phyloP scores from a whole-genome alignment of 2,888 invertebrate genomes.

The Pseudococcus jackbeardsleyi region DNA sequence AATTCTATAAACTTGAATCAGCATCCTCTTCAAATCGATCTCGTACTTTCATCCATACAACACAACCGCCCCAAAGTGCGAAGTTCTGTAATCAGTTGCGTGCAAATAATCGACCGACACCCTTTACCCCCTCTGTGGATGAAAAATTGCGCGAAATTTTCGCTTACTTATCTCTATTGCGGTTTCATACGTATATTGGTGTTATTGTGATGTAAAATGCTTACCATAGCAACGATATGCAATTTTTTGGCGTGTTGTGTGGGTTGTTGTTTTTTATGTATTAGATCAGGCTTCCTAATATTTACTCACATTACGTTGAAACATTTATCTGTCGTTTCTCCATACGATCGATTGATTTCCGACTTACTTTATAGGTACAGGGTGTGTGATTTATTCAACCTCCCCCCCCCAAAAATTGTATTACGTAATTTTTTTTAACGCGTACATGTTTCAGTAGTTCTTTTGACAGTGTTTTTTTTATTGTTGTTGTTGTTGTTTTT shows the following conservation, averaged over 20 bases:
- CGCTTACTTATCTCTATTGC: not conserved
- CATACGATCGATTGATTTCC: not conserved
- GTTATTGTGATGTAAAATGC: slow-evolving; percentile 60
- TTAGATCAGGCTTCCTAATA: slow-evolving; percentile 42
- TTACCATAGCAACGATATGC: slow-evolving; percentile 61
- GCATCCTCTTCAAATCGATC: no score
- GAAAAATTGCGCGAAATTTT: slow-evolving; percentile 3
- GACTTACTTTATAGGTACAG: not conserved
- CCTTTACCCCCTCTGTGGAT: not conserved
- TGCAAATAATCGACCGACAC: not conserved
- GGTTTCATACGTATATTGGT: not conserved
- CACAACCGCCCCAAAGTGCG: no score
- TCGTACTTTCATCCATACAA: no score
- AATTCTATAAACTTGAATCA: no score
- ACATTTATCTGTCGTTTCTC: not conserved
- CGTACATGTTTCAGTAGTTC: slow-evolving; percentile 34
- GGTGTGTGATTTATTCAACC: not conserved
- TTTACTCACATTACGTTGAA: slow-evolving; percentile 37
- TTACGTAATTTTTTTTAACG: slow-evolving; percentile 4
- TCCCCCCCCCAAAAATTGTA: not conserved
- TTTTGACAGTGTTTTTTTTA: slow-evolving; percentile 29
- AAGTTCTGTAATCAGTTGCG: no score
- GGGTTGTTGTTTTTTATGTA: slow-evolving; percentile 54
- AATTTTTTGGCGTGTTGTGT: slow-evolving; percentile 60
- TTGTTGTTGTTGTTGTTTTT: slow-evolving; percentile 8